Conservation (phyloP, 2,113 vertebrate species). For the Colinus virginianus region DNA sequence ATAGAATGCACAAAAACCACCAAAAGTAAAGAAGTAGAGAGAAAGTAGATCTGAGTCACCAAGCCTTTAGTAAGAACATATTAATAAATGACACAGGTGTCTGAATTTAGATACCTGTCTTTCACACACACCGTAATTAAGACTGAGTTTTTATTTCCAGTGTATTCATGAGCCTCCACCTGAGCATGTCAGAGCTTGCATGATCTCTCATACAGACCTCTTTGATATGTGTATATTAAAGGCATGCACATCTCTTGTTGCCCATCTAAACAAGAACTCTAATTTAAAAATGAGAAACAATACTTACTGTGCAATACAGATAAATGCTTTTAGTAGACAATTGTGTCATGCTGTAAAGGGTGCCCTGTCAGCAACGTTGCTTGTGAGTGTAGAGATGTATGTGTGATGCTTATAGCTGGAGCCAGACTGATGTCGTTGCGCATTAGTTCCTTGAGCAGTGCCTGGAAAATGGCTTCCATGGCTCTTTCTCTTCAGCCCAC, state of each 20-base stretch:
- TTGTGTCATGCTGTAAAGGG: neutral
- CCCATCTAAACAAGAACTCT: neutral
- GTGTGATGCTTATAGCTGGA: neutral
- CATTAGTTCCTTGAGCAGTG: neutral
- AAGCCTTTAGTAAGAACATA: neutral
- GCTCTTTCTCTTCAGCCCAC: neutral
- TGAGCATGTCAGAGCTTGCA: neutral
- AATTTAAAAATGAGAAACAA: neutral
- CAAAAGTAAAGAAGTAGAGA: slow-evolving; percentile 2
- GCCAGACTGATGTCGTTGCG: neutral
- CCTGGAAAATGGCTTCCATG: neutral
- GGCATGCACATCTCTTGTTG: neutral
- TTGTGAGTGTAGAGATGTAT: neutral
- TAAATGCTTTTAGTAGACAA: neutral
- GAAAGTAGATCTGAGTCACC: slow-evolving; percentile 13
- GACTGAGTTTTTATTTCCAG: neutral
- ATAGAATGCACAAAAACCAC: neutral
- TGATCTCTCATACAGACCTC: neutral
- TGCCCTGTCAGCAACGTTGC: neutral
- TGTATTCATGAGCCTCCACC: neutral
- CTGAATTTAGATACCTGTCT: slow-evolving; percentile 51
- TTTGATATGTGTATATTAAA: neutral
- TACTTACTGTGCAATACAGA: neutral
- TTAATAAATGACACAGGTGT: slow-evolving; percentile 40
- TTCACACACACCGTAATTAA: slow-evolving; percentile 28